These are phyloP conservation scores for Oscheius sp. DNA, from an alignment of 2,888 invertebrate genomes.

Conservation along the genomic window DNA sequence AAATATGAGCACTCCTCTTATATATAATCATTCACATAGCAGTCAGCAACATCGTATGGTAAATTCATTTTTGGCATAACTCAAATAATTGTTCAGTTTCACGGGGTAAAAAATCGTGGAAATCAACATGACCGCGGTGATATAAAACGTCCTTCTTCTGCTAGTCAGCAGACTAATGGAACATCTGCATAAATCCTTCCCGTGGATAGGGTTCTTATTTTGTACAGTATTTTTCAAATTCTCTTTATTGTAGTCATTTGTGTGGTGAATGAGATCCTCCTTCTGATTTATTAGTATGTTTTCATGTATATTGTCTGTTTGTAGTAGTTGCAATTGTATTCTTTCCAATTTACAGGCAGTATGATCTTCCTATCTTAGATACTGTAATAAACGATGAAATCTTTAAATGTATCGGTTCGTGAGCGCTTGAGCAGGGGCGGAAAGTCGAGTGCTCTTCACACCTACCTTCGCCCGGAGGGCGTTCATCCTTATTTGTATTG, in stretches of 20 bases:
- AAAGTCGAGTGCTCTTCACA: slow-evolving; percentile 29
- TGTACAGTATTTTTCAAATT: slow-evolving; percentile 13
- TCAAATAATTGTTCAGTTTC: neutral
- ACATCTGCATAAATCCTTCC: slow-evolving; percentile 12
- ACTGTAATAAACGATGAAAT: slow-evolving; percentile 4
- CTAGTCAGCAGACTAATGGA: slow-evolving; percentile 3
- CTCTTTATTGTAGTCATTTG: neutral
- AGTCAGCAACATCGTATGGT: slow-evolving; percentile 11
- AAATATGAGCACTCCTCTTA: slow-evolving; percentile 10
- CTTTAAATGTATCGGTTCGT: slow-evolving; percentile 5
- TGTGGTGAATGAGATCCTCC: slow-evolving; percentile 17
- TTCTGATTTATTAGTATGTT: neutral
- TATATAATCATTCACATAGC: neutral
- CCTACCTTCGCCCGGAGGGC: neutral
- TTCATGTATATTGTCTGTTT: neutral
- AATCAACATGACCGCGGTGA: neutral
- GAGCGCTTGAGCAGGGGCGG: slow-evolving; percentile 17
- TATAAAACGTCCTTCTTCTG: neutral
- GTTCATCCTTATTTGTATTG: slow-evolving; percentile 2
- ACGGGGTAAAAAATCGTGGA: neutral
- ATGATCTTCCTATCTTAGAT: neutral
- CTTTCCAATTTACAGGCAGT: neutral
- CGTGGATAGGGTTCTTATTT: neutral
- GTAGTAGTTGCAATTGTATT: no score
- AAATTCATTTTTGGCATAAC: neutral